These are phyloP conservation scores for Tympanoctomys barrerae DNA, from an alignment of 2,797 vertebrate species.

Conservation along the genomic window DNA sequence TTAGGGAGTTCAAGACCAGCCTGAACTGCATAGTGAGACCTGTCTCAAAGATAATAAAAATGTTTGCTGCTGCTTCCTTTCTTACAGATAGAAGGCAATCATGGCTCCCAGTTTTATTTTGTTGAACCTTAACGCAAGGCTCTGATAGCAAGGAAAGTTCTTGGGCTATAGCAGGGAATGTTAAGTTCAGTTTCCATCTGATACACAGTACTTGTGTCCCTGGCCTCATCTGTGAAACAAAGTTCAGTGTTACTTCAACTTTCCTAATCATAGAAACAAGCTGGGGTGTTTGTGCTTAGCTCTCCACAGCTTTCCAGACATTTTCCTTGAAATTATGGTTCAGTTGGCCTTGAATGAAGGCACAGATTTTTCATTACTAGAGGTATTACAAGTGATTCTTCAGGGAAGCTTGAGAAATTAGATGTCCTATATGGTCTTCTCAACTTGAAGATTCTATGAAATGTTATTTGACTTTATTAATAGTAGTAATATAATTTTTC, in stretches of 20 bases:
- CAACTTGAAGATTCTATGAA: constrained; percentile 51
- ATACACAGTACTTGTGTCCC: not conserved
- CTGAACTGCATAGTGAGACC: not conserved
- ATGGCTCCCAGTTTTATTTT: constrained; percentile 34
- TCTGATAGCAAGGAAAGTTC: not conserved
- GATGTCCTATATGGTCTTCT: constrained; percentile 45
- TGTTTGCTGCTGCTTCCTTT: not conserved
- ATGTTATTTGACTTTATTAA: constrained; percentile 63
- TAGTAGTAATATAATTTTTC: constrained; percentile 61
- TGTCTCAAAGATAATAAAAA: not conserved
- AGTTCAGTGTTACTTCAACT: not conserved
- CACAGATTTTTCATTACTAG: constrained; percentile 9
- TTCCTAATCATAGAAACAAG: not conserved
- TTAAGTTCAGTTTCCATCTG: not conserved
- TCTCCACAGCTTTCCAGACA: not conserved
- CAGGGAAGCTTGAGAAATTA: constrained; percentile 48
- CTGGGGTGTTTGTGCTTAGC: not conserved
- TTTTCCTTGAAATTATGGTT: not conserved
- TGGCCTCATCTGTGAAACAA: not conserved
- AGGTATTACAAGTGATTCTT: not conserved
- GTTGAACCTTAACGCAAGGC: not conserved
- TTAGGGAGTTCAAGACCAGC: not conserved
- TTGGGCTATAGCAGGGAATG: not conserved
- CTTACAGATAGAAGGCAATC: not conserved
- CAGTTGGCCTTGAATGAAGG: not conserved